Base-by-base conservation (phyloP, 2,888 invertebrate genomes). In the Dryadula phaetusa region DNA sequence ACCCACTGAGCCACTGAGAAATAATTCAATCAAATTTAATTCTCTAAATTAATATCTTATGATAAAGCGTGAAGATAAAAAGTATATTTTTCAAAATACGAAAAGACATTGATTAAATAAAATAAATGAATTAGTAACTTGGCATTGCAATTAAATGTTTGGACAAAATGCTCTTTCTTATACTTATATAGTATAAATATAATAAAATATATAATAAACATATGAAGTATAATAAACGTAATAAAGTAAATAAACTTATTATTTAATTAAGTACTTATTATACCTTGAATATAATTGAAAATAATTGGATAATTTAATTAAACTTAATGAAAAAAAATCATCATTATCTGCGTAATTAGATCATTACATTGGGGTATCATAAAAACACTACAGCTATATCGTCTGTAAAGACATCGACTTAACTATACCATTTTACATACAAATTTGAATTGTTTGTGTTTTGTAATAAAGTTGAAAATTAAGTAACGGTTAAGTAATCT, bases 281-380 rank as follows among this genome's bases (percentile, higher is more conserved):
- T 32, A 32, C 8, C 5, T 32, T 12, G 3, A 37, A 0, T 37
- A 37, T 37, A 12, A 7, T 32, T 12, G n/a, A n/a, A 12, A 10
- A 2, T 37, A 37, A 37, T 22, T 49, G 47, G 53, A 18, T 14
- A 40, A 37, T 20, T 49, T 49, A 53, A 54, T 56, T 64, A 47
- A 42, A 16, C 16, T 20, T 18, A 22, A 46, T 46, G n/a, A 37
- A 54, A 14, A 8, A 34, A 61, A 54, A 62, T 44, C 32, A 58
- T 3, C 25, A 53, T 54, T 63, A 49, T 63, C 56, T 49, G 49
- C 63, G 56, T 60, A 67, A 67, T 67, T 63, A 64, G 40, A 58
- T 60, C 58, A 67, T 20, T 42, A 49, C 34, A 67, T 67, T 58
- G 58, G 67, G 67, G 52, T 60, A 67, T 67, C 67, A 67, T 67